Evolutionary conservation across 2,113 vertebrate genomes (phyloP), one percentile per base, ranked within the genome.

Genomic region (Megalops atlanticus): DNA sequence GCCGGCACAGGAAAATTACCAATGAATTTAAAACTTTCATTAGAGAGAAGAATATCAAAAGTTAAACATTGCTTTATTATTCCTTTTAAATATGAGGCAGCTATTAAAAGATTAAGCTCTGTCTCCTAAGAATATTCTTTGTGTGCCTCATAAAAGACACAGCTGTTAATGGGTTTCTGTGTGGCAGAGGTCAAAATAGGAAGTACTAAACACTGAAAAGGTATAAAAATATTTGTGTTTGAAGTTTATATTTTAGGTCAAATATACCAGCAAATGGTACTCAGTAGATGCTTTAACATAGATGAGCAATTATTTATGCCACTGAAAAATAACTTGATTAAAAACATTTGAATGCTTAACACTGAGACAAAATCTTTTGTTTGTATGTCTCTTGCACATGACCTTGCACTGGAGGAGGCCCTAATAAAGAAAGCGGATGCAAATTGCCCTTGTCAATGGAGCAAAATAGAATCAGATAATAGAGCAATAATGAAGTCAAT

Each of bases 401-500:
- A 79, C 41, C 40, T 47, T 49, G 27, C 68, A 71, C 41, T 68
- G 54, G 43, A 70, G 52, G 39, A 43, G 24, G 85, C 83, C 87
- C 89, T 84, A 86, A 87, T 87, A 82, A 85, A 82, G 87, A 87
- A 83, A 81, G 80, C 84, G 83, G 85, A 91, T 86, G 86, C 88
- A 92, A 93, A 94, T 93, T 94, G 89, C 81, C 85, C 91, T 90
- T 90, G 91, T 90, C 89, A 94, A 86, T 91, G 85, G 91, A 91
- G 92, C 92, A 92, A 90, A 90, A 92, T 89, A 89, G 87, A 92
- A 92, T 92, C 90, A 93, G 90, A 93, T 92, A 91, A 91, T 86
- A 80, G 81, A 82, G 82, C 87, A 92, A 92, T 92, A 90, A 93
- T 92, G 84, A 91, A 91, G 90, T 93, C 91, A 93, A 92, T 95